phyloP scores from a whole-genome alignment of 1,140 invertebrate species.

The Papilio dardanus region DNA sequence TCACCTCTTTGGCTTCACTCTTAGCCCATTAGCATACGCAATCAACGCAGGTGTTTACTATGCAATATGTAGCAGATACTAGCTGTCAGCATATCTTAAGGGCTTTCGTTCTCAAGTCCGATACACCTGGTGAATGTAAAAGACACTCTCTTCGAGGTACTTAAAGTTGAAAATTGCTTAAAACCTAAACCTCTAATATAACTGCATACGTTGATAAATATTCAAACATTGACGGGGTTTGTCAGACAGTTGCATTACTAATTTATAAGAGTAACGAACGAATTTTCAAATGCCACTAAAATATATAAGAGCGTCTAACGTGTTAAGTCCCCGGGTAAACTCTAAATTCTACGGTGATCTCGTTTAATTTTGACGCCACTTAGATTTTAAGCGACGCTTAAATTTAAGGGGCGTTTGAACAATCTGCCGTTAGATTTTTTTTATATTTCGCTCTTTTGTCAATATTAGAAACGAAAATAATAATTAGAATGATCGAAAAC shows the following conservation, averaged over 20 bases:
- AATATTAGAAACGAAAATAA: too few species aligned
- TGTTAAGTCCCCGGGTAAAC: too few species aligned
- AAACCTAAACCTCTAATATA: conserved; percentile 1
- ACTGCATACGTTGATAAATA: conserved; percentile 22
- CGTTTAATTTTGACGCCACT: too few species aligned
- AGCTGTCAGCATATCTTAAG: conserved; percentile 50
- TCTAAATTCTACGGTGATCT: too few species aligned
- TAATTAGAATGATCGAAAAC: too few species aligned
- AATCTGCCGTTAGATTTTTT: too few species aligned
- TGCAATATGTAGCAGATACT: conserved; percentile 46
- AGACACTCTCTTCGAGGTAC: conserved; percentile 43
- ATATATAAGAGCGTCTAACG: too few species aligned
- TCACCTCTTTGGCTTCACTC: neutral
- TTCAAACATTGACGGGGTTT: neutral
- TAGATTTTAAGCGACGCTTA: too few species aligned
- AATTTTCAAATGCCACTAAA: too few species aligned
- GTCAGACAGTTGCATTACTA: neutral
- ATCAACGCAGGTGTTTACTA: conserved; percentile 43
- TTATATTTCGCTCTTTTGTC: too few species aligned
- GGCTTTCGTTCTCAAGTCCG: conserved; percentile 47
- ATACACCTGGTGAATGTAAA: conserved; percentile 51
- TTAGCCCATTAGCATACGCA: conserved; percentile 37
- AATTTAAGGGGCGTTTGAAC: too few species aligned
- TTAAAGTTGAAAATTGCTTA: conserved; percentile 43
- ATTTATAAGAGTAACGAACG: neutral